Evolutionary conservation across 2,113 vertebrate genomes (phyloP), one percentile per base, ranked within the genome.

Genomic region (Bolborhynchus lineola): DNA sequence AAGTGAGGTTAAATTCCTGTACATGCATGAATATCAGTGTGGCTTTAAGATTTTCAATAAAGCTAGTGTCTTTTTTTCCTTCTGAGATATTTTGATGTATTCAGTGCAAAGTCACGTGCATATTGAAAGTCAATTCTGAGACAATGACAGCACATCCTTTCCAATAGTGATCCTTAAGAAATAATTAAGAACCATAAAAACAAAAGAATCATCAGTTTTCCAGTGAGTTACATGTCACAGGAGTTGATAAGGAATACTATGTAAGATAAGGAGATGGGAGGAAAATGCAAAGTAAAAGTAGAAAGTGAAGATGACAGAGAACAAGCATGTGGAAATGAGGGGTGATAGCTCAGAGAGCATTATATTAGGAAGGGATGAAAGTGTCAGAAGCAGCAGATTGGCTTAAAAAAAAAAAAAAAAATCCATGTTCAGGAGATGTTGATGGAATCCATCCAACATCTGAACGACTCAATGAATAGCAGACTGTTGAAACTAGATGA

Each of bases 401-500:
- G 81, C 90, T 94, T 82, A 70, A 90, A 82, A 87, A 74, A 75
- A 79, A 75, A 79, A 35, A 64, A 88, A 57, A 49, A 24, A 13
- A 24, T 24, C 2, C 88, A 83, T 24, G 28, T 92, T 91, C 91
- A 95, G 92, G 93, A 96, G 96, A 97, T 96, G 95, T 96, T 96
- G 92, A 97, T 97, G 96, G 97, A 97, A 95, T 80, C 95, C 80
- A 95, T 97, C 93, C 95, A 96, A 94, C 94, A 89, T 96, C 94
- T 97, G 92, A 97, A 91, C 75, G 47, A 96, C 80, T 95, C 96
- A 96, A 94, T 95, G 94, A 96, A 65, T 88, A 96, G 89, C 95
- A 97, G 96, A 94, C 95, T 97, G 95, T 91, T 96, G 95, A 96
- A 96, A 97, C 95, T 96, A 57, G 97, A 97, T 96, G 95, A 96